These are phyloP conservation scores for Grus americana DNA, from an alignment of 2,113 vertebrate genomes.

Conservation along the genomic window DNA sequence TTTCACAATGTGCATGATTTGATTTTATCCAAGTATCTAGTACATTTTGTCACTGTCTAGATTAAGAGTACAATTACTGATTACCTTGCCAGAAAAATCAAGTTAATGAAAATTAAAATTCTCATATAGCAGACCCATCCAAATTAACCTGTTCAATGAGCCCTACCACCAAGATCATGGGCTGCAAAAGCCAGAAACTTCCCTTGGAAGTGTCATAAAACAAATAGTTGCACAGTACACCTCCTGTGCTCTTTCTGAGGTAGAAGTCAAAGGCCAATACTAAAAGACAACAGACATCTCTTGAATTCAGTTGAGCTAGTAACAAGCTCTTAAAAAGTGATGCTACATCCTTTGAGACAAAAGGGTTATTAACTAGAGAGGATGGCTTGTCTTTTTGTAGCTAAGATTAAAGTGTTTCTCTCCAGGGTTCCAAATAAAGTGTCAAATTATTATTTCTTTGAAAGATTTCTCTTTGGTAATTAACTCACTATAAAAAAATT, in stretches of 20 bases:
- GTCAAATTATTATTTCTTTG: background rate
- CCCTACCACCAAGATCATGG: background rate
- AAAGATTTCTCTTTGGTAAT: background rate
- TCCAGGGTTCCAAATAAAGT: background rate
- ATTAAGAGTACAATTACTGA: background rate
- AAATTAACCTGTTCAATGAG: background rate
- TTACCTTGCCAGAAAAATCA: background rate
- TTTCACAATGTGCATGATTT: accelerated
- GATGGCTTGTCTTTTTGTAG: background rate
- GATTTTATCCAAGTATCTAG: background rate
- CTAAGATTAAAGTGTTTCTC: background rate
- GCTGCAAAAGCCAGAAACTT: background rate
- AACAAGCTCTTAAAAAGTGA: background rate
- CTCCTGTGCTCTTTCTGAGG: background rate
- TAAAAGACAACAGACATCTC: background rate
- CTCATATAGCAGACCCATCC: background rate
- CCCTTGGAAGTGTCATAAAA: background rate
- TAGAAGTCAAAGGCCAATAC: background rate
- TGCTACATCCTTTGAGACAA: background rate
- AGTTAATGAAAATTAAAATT: background rate
- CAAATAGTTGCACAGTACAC: background rate
- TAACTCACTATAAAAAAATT: background rate
- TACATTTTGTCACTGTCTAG: background rate
- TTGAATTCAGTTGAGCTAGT: background rate
- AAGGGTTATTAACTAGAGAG: background rate